Evolutionary conservation across 2,113 vertebrate genomes (phyloP).

Genomic region (Platysternon megacephalum): DNA sequence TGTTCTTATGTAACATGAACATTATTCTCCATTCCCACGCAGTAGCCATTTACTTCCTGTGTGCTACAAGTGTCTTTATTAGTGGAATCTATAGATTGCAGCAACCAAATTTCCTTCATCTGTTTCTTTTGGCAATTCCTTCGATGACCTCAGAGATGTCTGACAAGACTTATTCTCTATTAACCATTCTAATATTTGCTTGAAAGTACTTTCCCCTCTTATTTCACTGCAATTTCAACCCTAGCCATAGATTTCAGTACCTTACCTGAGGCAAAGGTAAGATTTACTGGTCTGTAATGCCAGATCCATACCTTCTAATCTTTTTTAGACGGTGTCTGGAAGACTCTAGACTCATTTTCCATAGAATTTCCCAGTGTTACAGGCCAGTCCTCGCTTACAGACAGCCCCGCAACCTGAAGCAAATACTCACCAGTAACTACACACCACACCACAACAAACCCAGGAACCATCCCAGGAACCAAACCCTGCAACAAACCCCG

Average conservation of each 20-base stretch:
- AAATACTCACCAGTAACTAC: too few relatives aligned
- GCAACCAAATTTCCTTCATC: neutral
- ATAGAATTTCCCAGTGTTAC: neutral
- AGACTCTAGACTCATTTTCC: neutral
- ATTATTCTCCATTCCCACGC: neutral
- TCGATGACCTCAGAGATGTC: neutral
- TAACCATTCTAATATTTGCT: neutral
- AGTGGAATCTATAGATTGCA: neutral
- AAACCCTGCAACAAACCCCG: too few relatives aligned
- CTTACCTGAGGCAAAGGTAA: neutral
- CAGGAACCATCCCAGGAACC: too few relatives aligned
- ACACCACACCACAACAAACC: too few relatives aligned
- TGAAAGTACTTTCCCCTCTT: neutral
- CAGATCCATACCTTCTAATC: neutral
- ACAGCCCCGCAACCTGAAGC: too few relatives aligned
- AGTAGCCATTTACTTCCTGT: neutral
- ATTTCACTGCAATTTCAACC: neutral
- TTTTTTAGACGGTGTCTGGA: neutral
- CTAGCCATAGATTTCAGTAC: neutral
- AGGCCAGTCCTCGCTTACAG: too few relatives aligned
- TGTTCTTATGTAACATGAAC: neutral
- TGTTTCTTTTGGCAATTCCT: neutral
- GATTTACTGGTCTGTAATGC: neutral
- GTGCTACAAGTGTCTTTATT: neutral
- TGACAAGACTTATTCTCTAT: neutral